phyloP scores from a whole-genome alignment of 2,888 invertebrate species.

The Dromius quadrimaculatus region DNA sequence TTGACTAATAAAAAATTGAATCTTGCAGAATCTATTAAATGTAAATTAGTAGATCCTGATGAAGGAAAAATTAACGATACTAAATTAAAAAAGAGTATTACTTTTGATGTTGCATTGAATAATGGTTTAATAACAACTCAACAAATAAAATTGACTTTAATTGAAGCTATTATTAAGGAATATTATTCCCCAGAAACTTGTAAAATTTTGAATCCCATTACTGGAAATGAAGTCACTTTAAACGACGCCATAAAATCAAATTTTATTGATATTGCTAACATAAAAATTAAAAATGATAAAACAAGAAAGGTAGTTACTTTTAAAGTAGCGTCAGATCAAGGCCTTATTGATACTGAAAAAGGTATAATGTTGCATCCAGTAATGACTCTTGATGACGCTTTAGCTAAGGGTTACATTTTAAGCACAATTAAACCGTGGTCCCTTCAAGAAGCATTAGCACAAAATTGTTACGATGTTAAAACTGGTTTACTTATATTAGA shows the following conservation, averaged over 20 bases:
- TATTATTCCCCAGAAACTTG: constrained; percentile 82
- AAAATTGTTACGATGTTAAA: constrained; percentile 82
- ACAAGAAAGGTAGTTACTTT: constrained; percentile 76
- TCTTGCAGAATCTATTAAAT: constrained; percentile 79
- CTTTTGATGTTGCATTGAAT: constrained; percentile 78
- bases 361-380: constrained; percentile 79
- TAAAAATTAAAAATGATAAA: constrained; percentile 80
- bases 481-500: constrained; percentile 80
- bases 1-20: constrained; percentile 78
- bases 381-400: constrained; percentile 82
- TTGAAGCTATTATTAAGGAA: constrained; percentile 81
- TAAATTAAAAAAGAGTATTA: constrained; percentile 76
- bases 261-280: constrained; percentile 78
- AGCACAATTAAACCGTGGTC: constrained; percentile 85
- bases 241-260: constrained; percentile 80
- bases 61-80: constrained; percentile 81
- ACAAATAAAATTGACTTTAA: constrained; percentile 77
- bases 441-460: constrained; percentile 84
- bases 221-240: constrained; percentile 80
- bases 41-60: constrained; percentile 76
- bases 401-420: constrained; percentile 83
- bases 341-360: constrained; percentile 77
- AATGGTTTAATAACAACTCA: constrained; percentile 79
- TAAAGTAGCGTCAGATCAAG: constrained; percentile 77
- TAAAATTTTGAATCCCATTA: constrained; percentile 81